Evolutionary conservation across 2,888 invertebrate species (phyloP).

Genomic region (Balanococcus diminutus): DNA sequence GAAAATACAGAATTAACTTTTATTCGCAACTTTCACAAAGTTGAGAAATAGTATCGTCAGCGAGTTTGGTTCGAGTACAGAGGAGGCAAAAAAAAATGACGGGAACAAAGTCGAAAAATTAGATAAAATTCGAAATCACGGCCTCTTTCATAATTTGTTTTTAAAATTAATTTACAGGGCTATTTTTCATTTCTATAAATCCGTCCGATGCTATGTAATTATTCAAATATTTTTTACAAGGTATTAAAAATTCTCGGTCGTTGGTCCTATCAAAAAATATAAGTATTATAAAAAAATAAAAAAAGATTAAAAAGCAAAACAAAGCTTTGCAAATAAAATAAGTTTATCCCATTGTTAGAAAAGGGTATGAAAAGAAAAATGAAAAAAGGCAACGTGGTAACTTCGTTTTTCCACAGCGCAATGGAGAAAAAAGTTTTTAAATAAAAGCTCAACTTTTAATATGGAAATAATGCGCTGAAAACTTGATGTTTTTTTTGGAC

Average conservation of each 20-base stretch:
- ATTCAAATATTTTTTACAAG: neutral
- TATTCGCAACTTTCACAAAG: neutral
- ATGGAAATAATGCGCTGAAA: neutral
- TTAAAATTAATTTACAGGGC: neutral
- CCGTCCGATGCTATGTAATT: neutral
- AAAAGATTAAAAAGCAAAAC: neutral
- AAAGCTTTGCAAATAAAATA: constrained; percentile 14
- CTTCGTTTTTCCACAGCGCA: neutral
- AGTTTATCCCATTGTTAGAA: neutral
- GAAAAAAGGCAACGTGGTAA: constrained; percentile 11
- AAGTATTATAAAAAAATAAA: neutral
- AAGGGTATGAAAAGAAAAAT: neutral
- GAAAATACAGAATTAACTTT: neutral
- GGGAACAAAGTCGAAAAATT: neutral
- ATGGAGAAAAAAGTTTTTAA: neutral
- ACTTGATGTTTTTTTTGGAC: neutral
- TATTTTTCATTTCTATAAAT: neutral
- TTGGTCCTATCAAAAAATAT: neutral
- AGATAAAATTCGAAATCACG: neutral
- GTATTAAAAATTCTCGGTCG: constrained; percentile 9
- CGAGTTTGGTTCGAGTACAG: neutral
- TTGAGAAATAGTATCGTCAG: neutral
- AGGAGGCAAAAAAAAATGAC: neutral
- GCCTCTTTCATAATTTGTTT: neutral
- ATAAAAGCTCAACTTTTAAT: constrained; percentile 19